Evolutionary conservation across 2,888 invertebrate species (phyloP).

Genomic region (Ectropis crepuscularia): DNA sequence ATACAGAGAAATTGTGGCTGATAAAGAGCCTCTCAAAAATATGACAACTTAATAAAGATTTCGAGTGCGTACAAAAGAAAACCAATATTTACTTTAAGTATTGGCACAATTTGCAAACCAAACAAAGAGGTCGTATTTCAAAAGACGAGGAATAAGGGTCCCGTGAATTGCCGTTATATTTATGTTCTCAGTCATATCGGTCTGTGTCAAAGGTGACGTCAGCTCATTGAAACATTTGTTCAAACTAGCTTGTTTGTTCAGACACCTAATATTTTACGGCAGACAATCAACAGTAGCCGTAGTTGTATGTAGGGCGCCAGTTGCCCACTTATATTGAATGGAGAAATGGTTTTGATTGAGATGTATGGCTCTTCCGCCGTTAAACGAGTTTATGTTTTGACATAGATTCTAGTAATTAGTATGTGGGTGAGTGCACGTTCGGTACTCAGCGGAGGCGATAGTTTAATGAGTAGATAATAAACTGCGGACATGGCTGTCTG

Average conservation of each 20-base stretch:
- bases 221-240: constrained; percentile 56
- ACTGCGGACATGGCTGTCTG: constrained; percentile 21
- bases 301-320: constrained; percentile 46
- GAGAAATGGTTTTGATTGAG: constrained; percentile 48
- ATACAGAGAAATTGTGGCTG: constrained; percentile 13
- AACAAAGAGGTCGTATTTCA: constrained; percentile 42
- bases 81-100: constrained; percentile 20
- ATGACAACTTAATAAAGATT: constrained; percentile 4
- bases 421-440: constrained; percentile 25
- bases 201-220: constrained; percentile 51
- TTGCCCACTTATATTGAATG: constrained; percentile 44
- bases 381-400: constrained; percentile 45
- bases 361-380: constrained; percentile 46
- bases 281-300: constrained; percentile 46
- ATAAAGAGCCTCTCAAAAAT: not conserved
- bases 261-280: constrained; percentile 51
- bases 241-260: constrained; percentile 55
- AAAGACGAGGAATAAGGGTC: constrained; percentile 42
- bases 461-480: constrained; percentile 33
- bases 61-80: constrained; percentile 6
- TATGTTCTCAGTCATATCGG: constrained; percentile 49
- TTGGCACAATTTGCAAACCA: constrained; percentile 31
- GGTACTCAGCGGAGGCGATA: constrained; percentile 17
- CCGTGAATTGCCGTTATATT: constrained; percentile 53
- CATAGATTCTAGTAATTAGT: constrained; percentile 39